A percentile compares a stretch with the other conserved stretches of the same genome.
Evolutionary conservation across 53 echinoderm and acorn worm species (phyloP).

Genomic region (Holothuria leucospilota): DNA sequence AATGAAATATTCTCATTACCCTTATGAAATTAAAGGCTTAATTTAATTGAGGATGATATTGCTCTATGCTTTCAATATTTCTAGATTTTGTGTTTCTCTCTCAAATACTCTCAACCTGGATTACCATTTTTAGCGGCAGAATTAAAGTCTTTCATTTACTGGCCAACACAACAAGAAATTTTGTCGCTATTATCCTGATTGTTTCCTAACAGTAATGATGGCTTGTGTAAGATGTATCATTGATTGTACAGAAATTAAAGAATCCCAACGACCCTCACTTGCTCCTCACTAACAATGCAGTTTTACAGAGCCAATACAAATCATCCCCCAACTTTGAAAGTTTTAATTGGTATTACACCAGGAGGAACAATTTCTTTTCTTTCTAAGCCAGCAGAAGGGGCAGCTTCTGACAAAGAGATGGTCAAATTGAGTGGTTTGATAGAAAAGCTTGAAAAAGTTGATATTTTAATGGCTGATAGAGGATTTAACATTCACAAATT

Average conservation of each 20-base stretch:
- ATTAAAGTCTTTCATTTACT: constrained; percentile 64
- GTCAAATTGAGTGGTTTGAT: constrained; percentile 62
- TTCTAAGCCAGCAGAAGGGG: constrained; percentile 49
- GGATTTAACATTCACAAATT: constrained; percentile 77
- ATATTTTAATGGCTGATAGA: constrained; percentile 78
- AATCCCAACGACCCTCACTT: constrained; percentile 68
- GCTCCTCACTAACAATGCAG: constrained; percentile 53
- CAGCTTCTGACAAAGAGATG: constrained; percentile 71
- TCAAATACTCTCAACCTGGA: constrained; percentile 60
- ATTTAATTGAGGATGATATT: constrained; percentile 52
- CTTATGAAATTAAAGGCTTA: constrained; percentile 65
- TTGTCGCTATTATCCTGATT: constrained; percentile 59
- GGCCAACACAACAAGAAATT: constrained; percentile 66
- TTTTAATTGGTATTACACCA: constrained; percentile 72
- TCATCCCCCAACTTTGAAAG: constrained; percentile 62
- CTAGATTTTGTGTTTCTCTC: constrained; percentile 61
- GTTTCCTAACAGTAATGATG: constrained; percentile 64
- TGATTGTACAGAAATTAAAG: constrained; percentile 74
- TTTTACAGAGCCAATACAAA: constrained; percentile 75
- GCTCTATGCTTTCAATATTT: constrained; percentile 64
- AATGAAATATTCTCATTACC: constrained; percentile 63
- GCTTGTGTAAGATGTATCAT: constrained; percentile 67
- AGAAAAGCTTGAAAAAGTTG: constrained; percentile 61
- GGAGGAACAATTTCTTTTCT: constrained; percentile 68
- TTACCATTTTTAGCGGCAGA: constrained; percentile 59